Conservation (phyloP, 2,888 invertebrate species). For the Melanostoma scalare region DNA sequence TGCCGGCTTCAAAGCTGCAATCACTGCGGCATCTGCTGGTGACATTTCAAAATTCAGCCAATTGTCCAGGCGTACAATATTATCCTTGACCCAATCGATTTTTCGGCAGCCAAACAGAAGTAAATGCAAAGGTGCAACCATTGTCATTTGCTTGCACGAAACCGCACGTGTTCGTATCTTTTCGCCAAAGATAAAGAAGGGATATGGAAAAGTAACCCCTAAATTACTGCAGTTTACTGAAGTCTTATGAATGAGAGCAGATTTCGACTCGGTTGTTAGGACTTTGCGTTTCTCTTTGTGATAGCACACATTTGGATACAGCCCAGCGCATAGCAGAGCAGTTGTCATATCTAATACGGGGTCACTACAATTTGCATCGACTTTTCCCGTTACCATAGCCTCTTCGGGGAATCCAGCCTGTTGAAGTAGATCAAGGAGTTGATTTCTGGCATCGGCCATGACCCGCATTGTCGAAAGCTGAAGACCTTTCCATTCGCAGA, state of each 20-base stretch:
- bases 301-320: slow-evolving; percentile 98
- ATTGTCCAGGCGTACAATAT: slow-evolving; percentile 92
- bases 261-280: slow-evolving; percentile 96
- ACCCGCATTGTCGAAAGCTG: slow-evolving; percentile 94
- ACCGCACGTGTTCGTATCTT: slow-evolving; percentile 98
- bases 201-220: slow-evolving; percentile 93
- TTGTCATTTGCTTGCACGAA: slow-evolving; percentile 97
- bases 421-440: slow-evolving; percentile 87
- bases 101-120: slow-evolving; percentile 95
- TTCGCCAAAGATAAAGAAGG: slow-evolving; percentile 98
- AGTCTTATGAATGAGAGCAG: slow-evolving; percentile 97
- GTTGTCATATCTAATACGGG: slow-evolving; percentile 91
- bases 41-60: slow-evolving; percentile 97
- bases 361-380: slow-evolving; percentile 90
- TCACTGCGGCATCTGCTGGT: slow-evolving; percentile 88
- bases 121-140: slow-evolving; percentile 96
- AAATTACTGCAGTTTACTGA: slow-evolving; percentile 96
- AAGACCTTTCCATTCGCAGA: slow-evolving; percentile 96
- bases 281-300: slow-evolving; percentile 98
- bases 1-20: slow-evolving; percentile 94
- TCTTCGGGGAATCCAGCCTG: slow-evolving; percentile 95
- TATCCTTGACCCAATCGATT: slow-evolving; percentile 83
- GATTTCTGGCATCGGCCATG: slow-evolving; percentile 94
- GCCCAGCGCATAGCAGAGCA: slow-evolving; percentile 93
- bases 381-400: slow-evolving; percentile 88